A percentile compares a stretch with the other conserved stretches of the same genome.
Evolutionary conservation across 1,140 invertebrate species (phyloP).

Genomic region (Heterodera carotae): DNA sequence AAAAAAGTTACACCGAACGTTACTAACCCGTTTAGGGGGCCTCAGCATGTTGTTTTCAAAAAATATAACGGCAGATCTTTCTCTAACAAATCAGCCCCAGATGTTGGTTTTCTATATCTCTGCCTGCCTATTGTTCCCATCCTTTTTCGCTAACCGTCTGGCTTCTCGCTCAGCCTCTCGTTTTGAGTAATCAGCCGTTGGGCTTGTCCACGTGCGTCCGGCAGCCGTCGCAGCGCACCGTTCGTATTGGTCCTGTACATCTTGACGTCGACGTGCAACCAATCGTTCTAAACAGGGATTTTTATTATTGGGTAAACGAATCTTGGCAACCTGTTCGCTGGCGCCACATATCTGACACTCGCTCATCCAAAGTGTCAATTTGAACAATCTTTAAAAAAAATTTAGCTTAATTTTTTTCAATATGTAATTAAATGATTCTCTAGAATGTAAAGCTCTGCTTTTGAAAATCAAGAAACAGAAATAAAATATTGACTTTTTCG

Average conservation of each 20-base stretch:
- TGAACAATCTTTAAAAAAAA: constrained; percentile 34
- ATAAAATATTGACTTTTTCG: constrained; percentile 39
- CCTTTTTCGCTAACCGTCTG: constrained; percentile 26
- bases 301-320: background rate
- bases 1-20: too few species aligned
- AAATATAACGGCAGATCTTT: too few species aligned
- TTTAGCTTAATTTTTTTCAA: too few species aligned
- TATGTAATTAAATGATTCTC: too few species aligned
- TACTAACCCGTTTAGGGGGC: too few species aligned
- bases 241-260: constrained; percentile 45
- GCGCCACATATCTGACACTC: constrained; percentile 45
- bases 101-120: background rate
- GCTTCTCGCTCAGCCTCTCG: constrained; percentile 42
- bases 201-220: constrained; percentile 21
- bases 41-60: too few species aligned
- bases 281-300: background rate
- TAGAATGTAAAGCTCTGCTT: too few species aligned
- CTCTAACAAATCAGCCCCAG: too few species aligned
- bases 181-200: constrained; percentile 30
- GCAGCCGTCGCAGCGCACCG: constrained; percentile 31
- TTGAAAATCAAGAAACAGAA: too few species aligned
- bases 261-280: constrained; percentile 38
- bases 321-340: constrained; percentile 39
- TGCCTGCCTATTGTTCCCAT: background rate
- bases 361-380: constrained; percentile 40